These are phyloP conservation scores for Megaptera novaeangliae DNA, from an alignment of 2,113 vertebrate species.

Conservation along the genomic window DNA sequence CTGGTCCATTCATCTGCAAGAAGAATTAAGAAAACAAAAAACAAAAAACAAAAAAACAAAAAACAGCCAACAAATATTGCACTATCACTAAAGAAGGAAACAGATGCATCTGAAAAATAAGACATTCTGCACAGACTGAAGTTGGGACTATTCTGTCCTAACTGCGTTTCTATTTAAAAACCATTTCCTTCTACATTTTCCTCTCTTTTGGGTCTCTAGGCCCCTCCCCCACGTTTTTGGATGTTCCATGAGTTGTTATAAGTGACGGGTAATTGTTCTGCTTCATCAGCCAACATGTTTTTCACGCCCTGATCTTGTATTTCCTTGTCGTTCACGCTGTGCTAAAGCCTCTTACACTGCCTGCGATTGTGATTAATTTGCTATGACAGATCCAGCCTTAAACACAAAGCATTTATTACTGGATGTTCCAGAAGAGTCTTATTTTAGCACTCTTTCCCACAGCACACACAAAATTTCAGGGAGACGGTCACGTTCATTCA, in stretches of 20 bases:
- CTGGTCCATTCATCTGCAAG: conserved; percentile 85
- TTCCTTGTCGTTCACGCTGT: neutral
- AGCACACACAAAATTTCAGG: conserved; percentile 26
- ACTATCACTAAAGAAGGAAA: conserved; percentile 3
- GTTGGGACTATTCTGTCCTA: neutral
- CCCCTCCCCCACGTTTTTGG: neutral
- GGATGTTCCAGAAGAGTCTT: neutral
- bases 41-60: neutral
- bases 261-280: neutral
- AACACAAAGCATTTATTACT: neutral
- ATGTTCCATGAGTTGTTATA: neutral
- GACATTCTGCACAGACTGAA: neutral
- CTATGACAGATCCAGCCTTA: neutral
- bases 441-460: neutral
- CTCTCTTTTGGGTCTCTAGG: neutral
- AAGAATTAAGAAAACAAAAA: neutral
- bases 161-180: neutral
- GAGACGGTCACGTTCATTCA: neutral
- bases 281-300: neutral
- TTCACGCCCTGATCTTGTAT: neutral
- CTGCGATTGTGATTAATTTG: neutral
- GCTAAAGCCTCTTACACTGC: neutral
- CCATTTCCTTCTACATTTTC: neutral
- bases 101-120: neutral
- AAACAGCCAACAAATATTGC: conserved; percentile 48